A percentile compares a stretch with the other conserved stretches of the same genome.
Conservation (phyloP, 2,113 vertebrate genomes). For the Indicator maculatus region DNA sequence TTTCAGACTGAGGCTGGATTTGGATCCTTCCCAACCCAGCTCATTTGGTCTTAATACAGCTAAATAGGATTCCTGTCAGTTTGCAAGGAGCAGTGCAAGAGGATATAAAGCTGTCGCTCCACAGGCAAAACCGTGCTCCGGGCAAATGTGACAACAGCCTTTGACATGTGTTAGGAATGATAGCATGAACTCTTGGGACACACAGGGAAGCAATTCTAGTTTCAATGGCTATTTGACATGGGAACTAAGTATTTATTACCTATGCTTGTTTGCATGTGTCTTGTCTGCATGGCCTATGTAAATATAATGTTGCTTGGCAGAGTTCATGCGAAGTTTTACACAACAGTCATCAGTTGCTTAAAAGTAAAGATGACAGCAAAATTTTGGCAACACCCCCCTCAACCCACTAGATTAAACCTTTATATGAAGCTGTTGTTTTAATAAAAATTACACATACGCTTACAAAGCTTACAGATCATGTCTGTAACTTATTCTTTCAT, state of each 20-base stretch:
- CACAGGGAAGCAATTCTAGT: background rate
- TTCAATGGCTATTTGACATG: background rate
- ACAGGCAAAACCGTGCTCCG: background rate
- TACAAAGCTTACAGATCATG: rapidly evolving
- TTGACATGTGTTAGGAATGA: background rate
- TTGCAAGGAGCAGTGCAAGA: background rate
- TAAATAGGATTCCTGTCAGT: slow-evolving; percentile 40
- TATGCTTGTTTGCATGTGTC: background rate
- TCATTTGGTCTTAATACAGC: slow-evolving; percentile 41
- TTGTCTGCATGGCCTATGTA: background rate
- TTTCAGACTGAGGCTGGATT: slow-evolving; percentile 1
- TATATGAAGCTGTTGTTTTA: background rate
- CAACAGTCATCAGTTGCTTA: background rate
- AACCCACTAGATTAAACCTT: background rate
- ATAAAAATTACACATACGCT: rapidly evolving
- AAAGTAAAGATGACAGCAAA: background rate
- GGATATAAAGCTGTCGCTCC: background rate
- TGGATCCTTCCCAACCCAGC: slow-evolving; percentile 21
- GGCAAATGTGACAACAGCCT: background rate
- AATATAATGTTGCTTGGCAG: background rate
- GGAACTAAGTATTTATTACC: background rate
- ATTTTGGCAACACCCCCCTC: background rate
- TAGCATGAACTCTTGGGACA: background rate
- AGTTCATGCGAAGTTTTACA: background rate
- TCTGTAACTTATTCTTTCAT: background rate